These are phyloP conservation scores for Chaetodon trifasciatus DNA, from an alignment of 2,797 vertebrate genomes.

Conservation along the genomic window DNA sequence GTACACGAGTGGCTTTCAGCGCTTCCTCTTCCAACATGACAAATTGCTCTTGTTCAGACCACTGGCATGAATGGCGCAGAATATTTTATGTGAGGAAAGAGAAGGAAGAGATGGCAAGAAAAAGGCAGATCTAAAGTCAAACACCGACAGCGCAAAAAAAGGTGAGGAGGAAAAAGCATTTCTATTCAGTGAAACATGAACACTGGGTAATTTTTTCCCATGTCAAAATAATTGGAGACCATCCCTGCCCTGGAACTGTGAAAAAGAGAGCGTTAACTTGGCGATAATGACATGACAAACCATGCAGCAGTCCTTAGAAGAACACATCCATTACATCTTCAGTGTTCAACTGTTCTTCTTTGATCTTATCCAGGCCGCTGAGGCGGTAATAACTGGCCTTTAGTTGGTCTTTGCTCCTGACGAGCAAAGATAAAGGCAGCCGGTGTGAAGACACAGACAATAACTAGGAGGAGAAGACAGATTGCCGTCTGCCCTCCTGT, in stretches of 20 bases:
- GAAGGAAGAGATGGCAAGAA: not conserved
- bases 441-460: constrained; percentile 47
- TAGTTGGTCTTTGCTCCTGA: constrained; percentile 64
- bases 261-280: constrained; percentile 51
- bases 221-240: constrained; percentile 62
- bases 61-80: constrained; percentile 36
- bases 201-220: constrained; percentile 15
- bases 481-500: constrained; percentile 65
- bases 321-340: constrained; percentile 63
- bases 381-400: constrained; percentile 70
- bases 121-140: constrained; percentile 37
- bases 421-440: constrained; percentile 66
- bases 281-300: constrained; percentile 75
- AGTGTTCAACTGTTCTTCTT: constrained; percentile 66
- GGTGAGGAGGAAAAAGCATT: constrained; percentile 30
- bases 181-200: constrained; percentile 48
- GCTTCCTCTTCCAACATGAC: constrained; percentile 53
- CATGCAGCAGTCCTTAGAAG: constrained; percentile 63
- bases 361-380: constrained; percentile 72
- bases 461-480: constrained; percentile 59
- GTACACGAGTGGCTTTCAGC: constrained; percentile 39
- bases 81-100: constrained; percentile 33
- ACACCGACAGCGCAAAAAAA: constrained; percentile 24
- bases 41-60: constrained; percentile 66
- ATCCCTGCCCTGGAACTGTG: constrained; percentile 38